Evolutionary conservation across 2,888 invertebrate species (phyloP).

Genomic region (Zaprionus lineosus): DNA sequence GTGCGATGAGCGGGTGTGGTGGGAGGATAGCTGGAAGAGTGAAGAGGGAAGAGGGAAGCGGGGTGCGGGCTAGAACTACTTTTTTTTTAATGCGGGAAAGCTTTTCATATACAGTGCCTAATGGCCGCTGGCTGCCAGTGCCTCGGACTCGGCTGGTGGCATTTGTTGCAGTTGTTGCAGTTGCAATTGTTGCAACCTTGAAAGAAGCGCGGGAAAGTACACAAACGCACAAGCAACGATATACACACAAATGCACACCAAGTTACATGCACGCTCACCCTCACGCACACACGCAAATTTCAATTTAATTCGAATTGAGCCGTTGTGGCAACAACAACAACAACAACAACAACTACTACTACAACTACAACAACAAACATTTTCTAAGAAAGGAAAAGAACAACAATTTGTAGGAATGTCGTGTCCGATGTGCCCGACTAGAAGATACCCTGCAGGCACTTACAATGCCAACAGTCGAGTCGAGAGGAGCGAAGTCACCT

Average conservation of each 20-base stretch:
- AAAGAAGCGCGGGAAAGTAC: conserved; percentile 32
- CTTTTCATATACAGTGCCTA: conserved; percentile 52
- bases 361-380: conserved; percentile 18
- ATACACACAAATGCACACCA: too few relatives aligned
- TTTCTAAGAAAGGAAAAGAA: neutral
- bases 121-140: conserved; percentile 58
- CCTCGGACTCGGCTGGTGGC: conserved; percentile 12
- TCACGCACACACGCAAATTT: too few relatives aligned
- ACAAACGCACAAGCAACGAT: conserved; percentile 3
- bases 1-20: too few relatives aligned
- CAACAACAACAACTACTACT: neutral
- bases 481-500: too few relatives aligned
- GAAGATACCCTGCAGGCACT: neutral
- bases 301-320: conserved; percentile 74
- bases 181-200: conserved; percentile 60
- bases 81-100: too few relatives aligned
- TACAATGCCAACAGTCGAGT: too few relatives aligned
- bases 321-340: conserved; percentile 17
- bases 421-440: neutral
- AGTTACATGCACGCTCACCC: too few relatives aligned
- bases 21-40: too few relatives aligned
- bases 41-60: conserved; percentile 1
- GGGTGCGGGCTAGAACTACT: too few relatives aligned
- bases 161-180: conserved; percentile 8
- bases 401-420: neutral